A percentile compares a stretch with the other conserved stretches of the same genome.
Conservation (phyloP, 2,797 vertebrate species). For the Caiman crocodilus region DNA sequence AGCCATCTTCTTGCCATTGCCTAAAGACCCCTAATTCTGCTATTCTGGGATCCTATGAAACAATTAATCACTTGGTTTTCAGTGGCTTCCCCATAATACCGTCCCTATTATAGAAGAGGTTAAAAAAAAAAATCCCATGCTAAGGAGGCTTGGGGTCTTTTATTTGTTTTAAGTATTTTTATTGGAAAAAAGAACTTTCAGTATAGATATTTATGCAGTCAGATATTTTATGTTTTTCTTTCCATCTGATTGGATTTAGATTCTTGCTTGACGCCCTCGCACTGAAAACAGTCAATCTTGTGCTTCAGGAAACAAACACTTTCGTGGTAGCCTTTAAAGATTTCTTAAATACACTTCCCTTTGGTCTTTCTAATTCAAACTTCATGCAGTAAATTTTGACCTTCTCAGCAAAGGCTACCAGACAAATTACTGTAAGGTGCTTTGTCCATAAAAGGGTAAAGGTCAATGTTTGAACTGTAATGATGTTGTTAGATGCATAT, state of each 20-base stretch:
- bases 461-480: background rate
- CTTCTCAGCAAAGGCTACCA: accelerated
- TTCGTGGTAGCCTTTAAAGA: background rate
- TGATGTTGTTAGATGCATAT: background rate
- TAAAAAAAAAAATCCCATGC: background rate
- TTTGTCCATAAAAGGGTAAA: background rate
- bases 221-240: background rate
- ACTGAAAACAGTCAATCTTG: accelerated
- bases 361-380: background rate
- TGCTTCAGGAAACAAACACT: background rate
- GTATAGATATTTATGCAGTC: background rate
- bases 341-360: background rate
- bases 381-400: background rate
- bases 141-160: background rate
- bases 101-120: background rate
- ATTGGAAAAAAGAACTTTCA: background rate
- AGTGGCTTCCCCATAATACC: background rate
- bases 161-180: background rate
- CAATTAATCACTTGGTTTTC: background rate
- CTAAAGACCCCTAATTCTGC: background rate
- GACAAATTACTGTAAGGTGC: background rate
- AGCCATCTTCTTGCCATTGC: background rate
- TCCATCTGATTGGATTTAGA: background rate
- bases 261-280: background rate
- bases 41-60: background rate